Evolutionary conservation across 1,140 invertebrate genomes (phyloP), one percentile per base, ranked within the genome.

Genomic region (Leguminivora glycinivorella): DNA sequence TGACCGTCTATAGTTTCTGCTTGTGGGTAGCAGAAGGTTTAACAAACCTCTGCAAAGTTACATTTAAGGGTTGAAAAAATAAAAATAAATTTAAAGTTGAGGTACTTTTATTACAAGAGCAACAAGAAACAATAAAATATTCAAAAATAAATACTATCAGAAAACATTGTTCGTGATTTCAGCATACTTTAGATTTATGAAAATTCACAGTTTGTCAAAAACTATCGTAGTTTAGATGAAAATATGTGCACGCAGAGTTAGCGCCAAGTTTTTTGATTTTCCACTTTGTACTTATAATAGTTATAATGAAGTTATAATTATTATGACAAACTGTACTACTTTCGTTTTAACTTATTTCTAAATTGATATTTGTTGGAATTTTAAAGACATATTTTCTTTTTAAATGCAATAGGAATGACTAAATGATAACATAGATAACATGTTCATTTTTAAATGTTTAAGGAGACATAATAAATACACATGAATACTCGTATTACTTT

Each of bases 101-200:
- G 2, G 24, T 60, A 60, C 10, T 34, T 63, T 63, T 31, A 63
- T 31, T n/a, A 17, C 25, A 19, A 63, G n/a, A 63, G 19, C 22
- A 60, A 63, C 58, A 63, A 34, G 58, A 63, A 63, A 29, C 58
- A 29, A 63, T 63, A 29, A 29, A 29, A 63, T 34, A 63, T 63
- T 63, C 26, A 31, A 29, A 63, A 63, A 60, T 26, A 60, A 63
- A 63, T 52, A 52, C 17, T 52, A 22, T 19, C 22, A 52, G 19
- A 22, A 52, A 52, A 38, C 34, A 38, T 12, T 38, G 10, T 12
- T 14, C 34, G 10, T 38, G 34, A 38, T 38, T 38, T n/a, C 17
- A 43, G 14, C 40, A n/a, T 43, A n/a, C 10, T 43, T 43, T 17
- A 22, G 2, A 52, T 7, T 9, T 22, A 10, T 22, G 17, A 52